Conservation (phyloP, 2,888 invertebrate genomes). For the Endomychus coccineus region DNA sequence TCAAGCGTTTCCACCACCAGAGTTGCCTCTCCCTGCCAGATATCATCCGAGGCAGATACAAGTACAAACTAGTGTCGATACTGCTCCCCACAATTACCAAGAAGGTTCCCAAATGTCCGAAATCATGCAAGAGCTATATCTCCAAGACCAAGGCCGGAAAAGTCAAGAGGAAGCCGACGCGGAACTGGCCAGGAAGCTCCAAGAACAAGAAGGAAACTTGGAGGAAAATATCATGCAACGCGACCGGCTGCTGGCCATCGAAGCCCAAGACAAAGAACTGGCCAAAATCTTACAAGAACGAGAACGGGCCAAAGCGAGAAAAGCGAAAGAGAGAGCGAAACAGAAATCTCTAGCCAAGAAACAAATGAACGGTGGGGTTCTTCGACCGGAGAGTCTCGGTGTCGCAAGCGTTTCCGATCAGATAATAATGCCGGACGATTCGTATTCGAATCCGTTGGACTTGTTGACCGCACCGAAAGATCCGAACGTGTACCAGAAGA, state of each 20-base stretch:
- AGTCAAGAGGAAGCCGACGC: constrained; percentile 69
- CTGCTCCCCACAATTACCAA: too few species aligned
- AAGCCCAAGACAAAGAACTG: constrained; percentile 72
- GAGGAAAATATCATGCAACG: constrained; percentile 47
- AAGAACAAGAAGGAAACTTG: constrained; percentile 64
- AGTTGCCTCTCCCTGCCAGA: too few species aligned
- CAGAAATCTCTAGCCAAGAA: constrained; percentile 51
- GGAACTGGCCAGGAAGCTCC: constrained; percentile 66
- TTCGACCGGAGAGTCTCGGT: constrained; percentile 26
- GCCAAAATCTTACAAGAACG: constrained; percentile 69
- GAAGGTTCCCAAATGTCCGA: too few species aligned
- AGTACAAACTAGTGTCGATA: too few species aligned
- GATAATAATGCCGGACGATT: constrained; percentile 41
- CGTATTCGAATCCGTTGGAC: constrained; percentile 52
- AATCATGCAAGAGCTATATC: too few species aligned
- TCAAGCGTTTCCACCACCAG: too few species aligned
- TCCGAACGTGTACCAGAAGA: too few species aligned
- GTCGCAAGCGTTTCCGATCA: constrained; percentile 23
- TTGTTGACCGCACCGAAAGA: constrained; percentile 32
- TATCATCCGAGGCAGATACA: too few species aligned
- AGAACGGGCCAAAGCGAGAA: constrained; percentile 61
- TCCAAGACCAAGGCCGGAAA: too few species aligned
- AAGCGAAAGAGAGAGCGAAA: constrained; percentile 63
- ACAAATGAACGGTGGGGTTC: constrained; percentile 42
- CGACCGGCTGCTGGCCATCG: constrained; percentile 60